phyloP scores from a whole-genome alignment of 2,888 invertebrate species.

The Nephrotoma flavescens region DNA sequence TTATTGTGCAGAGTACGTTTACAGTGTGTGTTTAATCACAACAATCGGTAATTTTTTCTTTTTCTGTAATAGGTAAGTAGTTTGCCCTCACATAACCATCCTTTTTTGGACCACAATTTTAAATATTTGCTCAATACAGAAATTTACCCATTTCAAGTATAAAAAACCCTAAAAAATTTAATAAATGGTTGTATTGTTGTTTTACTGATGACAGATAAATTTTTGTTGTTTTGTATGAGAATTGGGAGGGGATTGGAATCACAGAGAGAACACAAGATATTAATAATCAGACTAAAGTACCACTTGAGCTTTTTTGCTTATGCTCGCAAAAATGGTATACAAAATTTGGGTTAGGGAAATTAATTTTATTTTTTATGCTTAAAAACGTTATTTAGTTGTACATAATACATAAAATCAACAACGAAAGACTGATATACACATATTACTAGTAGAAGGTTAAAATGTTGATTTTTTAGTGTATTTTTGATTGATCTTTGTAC shows the following conservation, averaged over 20 bases:
- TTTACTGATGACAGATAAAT: background rate
- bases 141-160: background rate
- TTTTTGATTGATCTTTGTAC: background rate
- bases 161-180: background rate
- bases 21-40: background rate
- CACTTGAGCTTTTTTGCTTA: background rate
- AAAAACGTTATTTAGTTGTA: background rate
- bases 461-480: background rate
- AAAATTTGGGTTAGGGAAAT: background rate
- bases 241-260: background rate
- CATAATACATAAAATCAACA: background rate
- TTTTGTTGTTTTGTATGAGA: background rate
- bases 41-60: background rate
- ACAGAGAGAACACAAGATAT: background rate
- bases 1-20: background rate
- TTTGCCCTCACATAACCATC: background rate
- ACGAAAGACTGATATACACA: background rate
- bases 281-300: background rate
- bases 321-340: background rate
- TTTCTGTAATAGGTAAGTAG: background rate
- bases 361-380: background rate
- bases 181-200: background rate
- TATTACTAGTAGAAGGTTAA: background rate
- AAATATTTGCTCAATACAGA: background rate
- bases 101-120: background rate